A percentile compares a stretch with the other conserved stretches of the same genome.
Evolutionary conservation across 1,140 invertebrate genomes (phyloP).

Genomic region (Cydia strobilella): DNA sequence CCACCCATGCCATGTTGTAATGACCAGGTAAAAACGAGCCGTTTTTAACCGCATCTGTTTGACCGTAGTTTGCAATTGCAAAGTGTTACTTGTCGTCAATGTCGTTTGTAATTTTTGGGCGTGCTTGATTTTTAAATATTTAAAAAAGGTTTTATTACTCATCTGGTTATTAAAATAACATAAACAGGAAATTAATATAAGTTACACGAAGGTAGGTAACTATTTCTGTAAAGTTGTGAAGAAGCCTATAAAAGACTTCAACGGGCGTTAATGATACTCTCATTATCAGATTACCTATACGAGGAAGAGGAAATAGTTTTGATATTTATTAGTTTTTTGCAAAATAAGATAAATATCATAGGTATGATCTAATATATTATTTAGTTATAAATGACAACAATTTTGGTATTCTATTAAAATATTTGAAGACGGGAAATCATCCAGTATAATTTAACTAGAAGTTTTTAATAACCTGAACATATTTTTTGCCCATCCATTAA

Average conservation of each 20-base stretch:
- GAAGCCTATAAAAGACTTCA: slow-evolving; percentile 56
- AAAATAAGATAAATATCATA: no score
- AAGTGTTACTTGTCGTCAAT: not conserved
- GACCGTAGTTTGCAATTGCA: slow-evolving; percentile 1
- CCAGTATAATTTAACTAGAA: no score
- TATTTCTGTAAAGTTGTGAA: not conserved
- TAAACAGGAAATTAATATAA: not conserved
- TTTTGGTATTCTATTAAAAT: no score
- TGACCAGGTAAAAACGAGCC: slow-evolving; percentile 24
- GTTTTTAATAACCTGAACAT: no score
- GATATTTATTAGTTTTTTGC: no score
- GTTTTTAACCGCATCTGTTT: not conserved
- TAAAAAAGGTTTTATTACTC: no score
- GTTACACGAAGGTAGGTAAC: not conserved
- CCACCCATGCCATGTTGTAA: slow-evolving; percentile 6
- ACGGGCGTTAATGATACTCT: slow-evolving; percentile 38
- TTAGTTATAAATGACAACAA: no score
- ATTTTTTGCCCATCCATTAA: no score
- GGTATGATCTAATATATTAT: no score
- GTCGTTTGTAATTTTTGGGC: not conserved
- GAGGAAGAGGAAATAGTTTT: no score
- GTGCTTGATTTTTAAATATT: not conserved
- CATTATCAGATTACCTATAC: not conserved
- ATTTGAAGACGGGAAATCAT: no score
- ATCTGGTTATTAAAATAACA: no score